Conservation (phyloP, 2,113 vertebrate genomes). For the Grammomys surdaster region DNA sequence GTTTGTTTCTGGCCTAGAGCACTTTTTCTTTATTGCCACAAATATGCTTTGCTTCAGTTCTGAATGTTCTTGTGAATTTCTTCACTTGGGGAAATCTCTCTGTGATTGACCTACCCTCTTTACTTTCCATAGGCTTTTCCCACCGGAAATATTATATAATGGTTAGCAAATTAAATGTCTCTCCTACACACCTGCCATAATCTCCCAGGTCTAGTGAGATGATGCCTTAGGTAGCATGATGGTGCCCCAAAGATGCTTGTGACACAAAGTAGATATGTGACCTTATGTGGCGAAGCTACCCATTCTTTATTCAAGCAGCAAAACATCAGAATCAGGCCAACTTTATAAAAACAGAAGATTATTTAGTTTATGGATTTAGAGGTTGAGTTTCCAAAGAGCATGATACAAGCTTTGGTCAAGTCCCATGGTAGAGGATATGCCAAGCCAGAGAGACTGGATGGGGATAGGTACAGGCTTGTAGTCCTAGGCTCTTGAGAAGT, state of each 20-base stretch:
- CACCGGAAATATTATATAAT: background rate
- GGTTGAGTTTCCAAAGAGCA: background rate
- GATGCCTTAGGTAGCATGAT: background rate
- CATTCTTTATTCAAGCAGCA: background rate
- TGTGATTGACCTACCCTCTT: background rate
- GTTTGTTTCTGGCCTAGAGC: background rate
- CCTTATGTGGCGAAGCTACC: background rate
- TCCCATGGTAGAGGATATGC: too few relatives aligned
- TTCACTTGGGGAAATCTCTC: background rate
- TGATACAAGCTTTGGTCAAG: background rate
- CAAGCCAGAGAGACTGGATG: background rate
- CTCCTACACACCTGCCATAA: background rate
- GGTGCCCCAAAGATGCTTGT: background rate
- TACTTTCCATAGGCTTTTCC: background rate
- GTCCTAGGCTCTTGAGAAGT: background rate
- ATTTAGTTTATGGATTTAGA: background rate
- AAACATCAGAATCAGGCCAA: background rate
- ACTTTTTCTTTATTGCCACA: background rate
- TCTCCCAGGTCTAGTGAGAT: background rate
- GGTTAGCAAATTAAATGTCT: constrained; percentile 14
- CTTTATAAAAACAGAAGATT: background rate
- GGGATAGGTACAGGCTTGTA: background rate
- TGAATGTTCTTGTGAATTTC: background rate
- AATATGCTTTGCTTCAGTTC: background rate
- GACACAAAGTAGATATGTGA: background rate